Base-by-base conservation (phyloP, 2,888 invertebrate species). In the Nudaria mundana region DNA sequence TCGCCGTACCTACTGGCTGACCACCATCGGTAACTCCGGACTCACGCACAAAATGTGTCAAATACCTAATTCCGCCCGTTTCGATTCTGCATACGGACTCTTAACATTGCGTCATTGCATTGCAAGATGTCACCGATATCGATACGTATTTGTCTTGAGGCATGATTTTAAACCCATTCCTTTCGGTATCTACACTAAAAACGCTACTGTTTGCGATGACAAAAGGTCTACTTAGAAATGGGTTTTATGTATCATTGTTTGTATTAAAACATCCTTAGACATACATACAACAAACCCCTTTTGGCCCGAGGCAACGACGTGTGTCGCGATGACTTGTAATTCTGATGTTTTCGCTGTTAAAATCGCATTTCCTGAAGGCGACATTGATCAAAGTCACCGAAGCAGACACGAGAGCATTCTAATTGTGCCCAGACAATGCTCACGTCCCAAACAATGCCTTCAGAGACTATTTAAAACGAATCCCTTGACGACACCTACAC, bases 301-400 rank as follows among this genome's bases (percentile, higher is more conserved):
- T 86, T 77, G 76, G 76, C 82, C 67, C 60, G 55, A 86, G 85
- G 87, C 86, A 86, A 60, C 71, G 77, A 70, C 77, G 79, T 85
- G 78, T 54, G 73, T 70, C 69, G 53, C 69, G 75, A 87, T 86
- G 84, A 85, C 83, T 84, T 81, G 85, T 87, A 83, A 83, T 82
- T 85, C 74, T 63, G 72, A 84, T 87, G 84, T 88, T 87, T 87
- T 78, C 79, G 74, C 78, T 82, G 76, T 87, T 86, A 80, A 87
- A 87, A 86, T 87, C 88, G 81, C 76, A 86, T 88, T 88, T 88
- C 86, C 87, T 86, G 79, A 77, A 64, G 64, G 61, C 63, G 68
- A 72, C 77, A 85, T 87, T 87, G 73, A 81, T 69, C 68, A 57
- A 48, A 80, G 67, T 60, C 76, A 77, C 59, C 65, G 81, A 62